A percentile compares a stretch with the other conserved stretches of the same genome.
Evolutionary conservation across 2,113 vertebrate genomes (phyloP).

Genomic region (Petroica traversi): DNA sequence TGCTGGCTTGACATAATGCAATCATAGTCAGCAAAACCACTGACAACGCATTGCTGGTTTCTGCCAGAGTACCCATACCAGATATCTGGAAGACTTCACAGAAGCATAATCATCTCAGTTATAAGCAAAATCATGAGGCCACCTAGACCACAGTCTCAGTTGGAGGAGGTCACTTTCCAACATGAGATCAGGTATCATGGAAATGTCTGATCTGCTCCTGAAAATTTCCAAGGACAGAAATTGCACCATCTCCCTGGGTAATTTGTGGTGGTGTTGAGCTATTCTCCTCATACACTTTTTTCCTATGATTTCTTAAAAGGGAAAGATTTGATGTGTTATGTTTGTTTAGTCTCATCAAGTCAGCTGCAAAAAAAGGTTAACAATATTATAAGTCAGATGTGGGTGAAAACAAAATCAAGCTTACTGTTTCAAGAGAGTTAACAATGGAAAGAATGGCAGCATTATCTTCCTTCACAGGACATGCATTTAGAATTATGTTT

Average conservation of each 20-base stretch:
- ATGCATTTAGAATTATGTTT: not conserved
- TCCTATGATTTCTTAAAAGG: not conserved
- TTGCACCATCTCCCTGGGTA: fast-evolving
- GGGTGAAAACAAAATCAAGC: not conserved
- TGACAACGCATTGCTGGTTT: not conserved
- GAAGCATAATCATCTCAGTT: not conserved
- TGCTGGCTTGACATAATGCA: not conserved
- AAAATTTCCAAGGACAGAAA: not conserved
- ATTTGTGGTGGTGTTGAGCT: not conserved
- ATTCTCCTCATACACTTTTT: not conserved
- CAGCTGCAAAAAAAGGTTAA: not conserved
- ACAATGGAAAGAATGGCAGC: not conserved
- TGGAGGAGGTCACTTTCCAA: fast-evolving
- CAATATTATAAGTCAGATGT: not conserved
- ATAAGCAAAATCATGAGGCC: not conserved
- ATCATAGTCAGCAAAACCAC: too few relatives aligned
- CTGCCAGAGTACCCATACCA: not conserved
- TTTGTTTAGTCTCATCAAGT: not conserved
- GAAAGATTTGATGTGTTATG: not conserved
- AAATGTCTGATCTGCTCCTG: not conserved
- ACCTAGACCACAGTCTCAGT: not conserved
- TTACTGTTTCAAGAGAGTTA: not conserved
- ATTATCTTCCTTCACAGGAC: not conserved
- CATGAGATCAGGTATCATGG: not conserved
- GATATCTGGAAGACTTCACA: too few relatives aligned